These are phyloP conservation scores for Caerostris extrusa DNA, from an alignment of 1,140 invertebrate genomes.

Conservation along the genomic window DNA sequence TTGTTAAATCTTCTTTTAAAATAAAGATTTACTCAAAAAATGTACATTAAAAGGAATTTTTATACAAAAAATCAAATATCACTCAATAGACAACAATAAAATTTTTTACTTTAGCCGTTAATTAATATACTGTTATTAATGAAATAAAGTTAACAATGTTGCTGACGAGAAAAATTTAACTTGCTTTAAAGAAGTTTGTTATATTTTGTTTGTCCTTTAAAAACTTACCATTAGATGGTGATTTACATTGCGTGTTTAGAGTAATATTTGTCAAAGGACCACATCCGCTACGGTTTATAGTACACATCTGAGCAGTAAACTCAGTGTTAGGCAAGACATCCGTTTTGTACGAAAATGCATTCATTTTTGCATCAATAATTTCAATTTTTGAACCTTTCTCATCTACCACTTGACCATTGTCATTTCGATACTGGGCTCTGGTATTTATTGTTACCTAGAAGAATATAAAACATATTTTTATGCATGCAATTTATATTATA, in stretches of 20 bases:
- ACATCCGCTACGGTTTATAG: slow-evolving; percentile 79
- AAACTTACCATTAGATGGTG: slow-evolving; percentile 75
- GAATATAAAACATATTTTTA: not conserved
- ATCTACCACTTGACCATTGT: slow-evolving; percentile 76
- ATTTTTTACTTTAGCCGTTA: too few species aligned
- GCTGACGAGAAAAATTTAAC: too few species aligned
- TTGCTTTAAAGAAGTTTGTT: too few species aligned
- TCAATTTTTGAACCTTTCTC: slow-evolving; percentile 75
- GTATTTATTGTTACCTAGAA: slow-evolving; percentile 74
- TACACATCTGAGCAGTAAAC: slow-evolving; percentile 79
- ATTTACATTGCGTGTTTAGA: slow-evolving; percentile 74
- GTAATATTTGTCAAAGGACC: slow-evolving; percentile 78
- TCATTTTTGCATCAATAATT: slow-evolving; percentile 73
- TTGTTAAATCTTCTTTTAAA: too few species aligned
- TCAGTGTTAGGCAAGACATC: slow-evolving; percentile 80
- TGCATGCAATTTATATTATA: not conserved
- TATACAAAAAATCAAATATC: too few species aligned
- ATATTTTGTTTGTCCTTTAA: not conserved
- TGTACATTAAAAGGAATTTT: too few species aligned
- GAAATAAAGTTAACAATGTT: too few species aligned
- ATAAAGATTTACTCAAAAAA: too few species aligned
- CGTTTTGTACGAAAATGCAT: slow-evolving; percentile 65
- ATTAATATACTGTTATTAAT: too few species aligned
- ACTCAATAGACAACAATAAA: too few species aligned
- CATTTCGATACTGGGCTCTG: slow-evolving; percentile 75